Evolutionary conservation across 30 jellyfish, hydroid and myxozoan genomes (phyloP).

Genomic region (Aurelia aurita): DNA sequence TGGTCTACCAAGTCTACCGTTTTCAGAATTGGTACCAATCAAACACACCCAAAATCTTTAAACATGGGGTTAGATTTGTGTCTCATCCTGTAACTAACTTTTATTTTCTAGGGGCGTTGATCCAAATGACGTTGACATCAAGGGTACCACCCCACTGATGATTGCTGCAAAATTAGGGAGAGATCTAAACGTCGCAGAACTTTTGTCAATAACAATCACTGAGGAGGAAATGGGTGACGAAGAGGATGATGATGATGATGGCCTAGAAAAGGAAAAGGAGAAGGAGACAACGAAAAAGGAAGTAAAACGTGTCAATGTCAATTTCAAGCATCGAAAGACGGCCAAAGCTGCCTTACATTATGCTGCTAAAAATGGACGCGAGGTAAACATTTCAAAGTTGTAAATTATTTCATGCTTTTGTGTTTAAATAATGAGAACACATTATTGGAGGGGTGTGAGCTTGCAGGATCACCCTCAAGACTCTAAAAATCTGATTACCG

Average conservation of each 20-base stretch:
- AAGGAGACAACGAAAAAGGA: neutral
- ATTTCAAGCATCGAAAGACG: slow-evolving; percentile 55
- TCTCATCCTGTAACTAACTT: too few relatives aligned
- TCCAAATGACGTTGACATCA: slow-evolving; percentile 54
- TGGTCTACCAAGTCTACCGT: too few relatives aligned
- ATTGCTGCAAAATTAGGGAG: slow-evolving; percentile 85
- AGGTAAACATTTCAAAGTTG: slow-evolving; percentile 6
- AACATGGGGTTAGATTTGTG: too few relatives aligned
- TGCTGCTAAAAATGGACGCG: slow-evolving; percentile 81
- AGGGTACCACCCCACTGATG: slow-evolving; percentile 76
- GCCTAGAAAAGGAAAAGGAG: slow-evolving; percentile 21
- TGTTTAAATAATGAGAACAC: too few relatives aligned
- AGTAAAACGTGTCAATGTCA: slow-evolving; percentile 27
- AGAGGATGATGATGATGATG: slow-evolving; percentile 44
- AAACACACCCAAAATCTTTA: too few relatives aligned
- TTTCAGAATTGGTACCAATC: too few relatives aligned
- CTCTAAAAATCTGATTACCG: too few relatives aligned
- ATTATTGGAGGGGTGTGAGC: too few relatives aligned
- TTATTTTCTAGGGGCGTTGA: slow-evolving; percentile 64
- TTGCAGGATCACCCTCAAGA: too few relatives aligned
- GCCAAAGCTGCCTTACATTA: slow-evolving; percentile 73
- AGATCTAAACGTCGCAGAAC: slow-evolving; percentile 54
- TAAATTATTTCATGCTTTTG: too few relatives aligned
- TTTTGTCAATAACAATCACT: slow-evolving; percentile 12
- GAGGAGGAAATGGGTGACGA: slow-evolving; percentile 36